phyloP scores from a whole-genome alignment of 1,140 invertebrate species.

The Drosophila lacertosa region DNA sequence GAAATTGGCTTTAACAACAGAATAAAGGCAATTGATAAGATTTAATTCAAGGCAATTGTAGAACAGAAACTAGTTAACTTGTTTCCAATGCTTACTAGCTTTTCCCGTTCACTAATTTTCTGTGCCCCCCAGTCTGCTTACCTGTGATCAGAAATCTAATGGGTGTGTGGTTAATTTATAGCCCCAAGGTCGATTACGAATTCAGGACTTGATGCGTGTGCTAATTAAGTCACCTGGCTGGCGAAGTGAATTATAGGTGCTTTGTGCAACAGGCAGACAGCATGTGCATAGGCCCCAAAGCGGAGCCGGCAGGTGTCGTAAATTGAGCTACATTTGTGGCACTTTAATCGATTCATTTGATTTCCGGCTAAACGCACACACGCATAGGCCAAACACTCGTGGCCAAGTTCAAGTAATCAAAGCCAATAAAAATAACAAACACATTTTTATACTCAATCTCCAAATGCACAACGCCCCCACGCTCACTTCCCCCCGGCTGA shows the following conservation, averaged over 20 bases:
- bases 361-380: conserved; percentile 4
- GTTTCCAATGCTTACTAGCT: not conserved
- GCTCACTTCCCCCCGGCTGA: conserved; percentile 7
- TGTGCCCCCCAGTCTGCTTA: not conserved
- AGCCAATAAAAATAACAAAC: conserved; percentile 64
- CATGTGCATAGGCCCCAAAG: conserved; percentile 28
- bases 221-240: not conserved
- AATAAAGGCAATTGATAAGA: too few relatives aligned
- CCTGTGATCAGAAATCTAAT: conserved; percentile 8
- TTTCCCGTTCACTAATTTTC: not conserved
- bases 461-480: not conserved
- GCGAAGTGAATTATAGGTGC: not conserved
- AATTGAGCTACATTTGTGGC: conserved; percentile 24
- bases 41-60: too few relatives aligned
- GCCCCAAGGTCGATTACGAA: conserved; percentile 22
- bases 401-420: conserved; percentile 54
- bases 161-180: conserved; percentile 21
- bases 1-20: too few relatives aligned
- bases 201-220: conserved; percentile 14
- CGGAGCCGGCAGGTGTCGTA: conserved; percentile 35
- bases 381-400: not conserved
- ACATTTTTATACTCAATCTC: conserved; percentile 41
- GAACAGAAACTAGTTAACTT: too few relatives aligned
- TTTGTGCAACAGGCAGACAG: not conserved
- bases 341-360: conserved; percentile 44